Evolutionary conservation across 2,888 invertebrate genomes (phyloP).

Genomic region (Caenorhabditis uteleia): DNA sequence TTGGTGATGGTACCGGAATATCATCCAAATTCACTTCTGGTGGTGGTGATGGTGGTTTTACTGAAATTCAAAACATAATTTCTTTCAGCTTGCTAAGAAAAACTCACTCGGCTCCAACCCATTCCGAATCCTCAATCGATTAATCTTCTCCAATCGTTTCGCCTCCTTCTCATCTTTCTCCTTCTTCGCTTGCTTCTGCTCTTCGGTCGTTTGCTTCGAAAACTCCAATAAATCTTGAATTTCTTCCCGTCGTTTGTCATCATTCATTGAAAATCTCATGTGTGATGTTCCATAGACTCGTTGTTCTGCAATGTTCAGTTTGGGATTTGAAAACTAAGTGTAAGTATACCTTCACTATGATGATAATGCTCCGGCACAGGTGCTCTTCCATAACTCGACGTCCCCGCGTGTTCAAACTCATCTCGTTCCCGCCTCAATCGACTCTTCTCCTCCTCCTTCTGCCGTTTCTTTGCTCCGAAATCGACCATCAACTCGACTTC

Average conservation of each 20-base stretch:
- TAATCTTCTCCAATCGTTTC: constrained; percentile 13
- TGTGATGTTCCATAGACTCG: constrained; percentile 62
- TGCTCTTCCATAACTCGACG: constrained; percentile 16
- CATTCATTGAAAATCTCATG: constrained; percentile 49
- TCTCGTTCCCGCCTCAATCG: constrained; percentile 9
- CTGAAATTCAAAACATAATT: constrained; percentile 29
- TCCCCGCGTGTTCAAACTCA: constrained; percentile 14
- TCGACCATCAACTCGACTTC: constrained; percentile 59
- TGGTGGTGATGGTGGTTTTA: constrained; percentile 25
- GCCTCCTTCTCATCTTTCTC: constrained; percentile 9
- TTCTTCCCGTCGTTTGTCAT: constrained; percentile 51
- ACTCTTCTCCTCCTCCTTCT: constrained; percentile 31
- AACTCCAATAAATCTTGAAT: constrained; percentile 48
- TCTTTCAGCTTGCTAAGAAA: too few species aligned
- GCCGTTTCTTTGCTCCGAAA: constrained; percentile 51
- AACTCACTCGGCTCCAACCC: constrained; percentile 22
- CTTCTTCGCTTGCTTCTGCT: constrained; percentile 32
- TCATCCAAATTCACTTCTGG: constrained; percentile 21
- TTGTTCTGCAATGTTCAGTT: constrained; percentile 42
- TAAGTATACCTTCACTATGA: constrained; percentile 42
- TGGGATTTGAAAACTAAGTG: not conserved
- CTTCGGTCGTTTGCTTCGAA: constrained; percentile 45
- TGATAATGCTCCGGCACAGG: constrained; percentile 54
- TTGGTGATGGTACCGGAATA: constrained; percentile 45
- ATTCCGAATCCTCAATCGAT: constrained; percentile 8